These are phyloP conservation scores for Lithobates pipiens DNA, from an alignment of 2,797 vertebrate species.

Conservation along the genomic window DNA sequence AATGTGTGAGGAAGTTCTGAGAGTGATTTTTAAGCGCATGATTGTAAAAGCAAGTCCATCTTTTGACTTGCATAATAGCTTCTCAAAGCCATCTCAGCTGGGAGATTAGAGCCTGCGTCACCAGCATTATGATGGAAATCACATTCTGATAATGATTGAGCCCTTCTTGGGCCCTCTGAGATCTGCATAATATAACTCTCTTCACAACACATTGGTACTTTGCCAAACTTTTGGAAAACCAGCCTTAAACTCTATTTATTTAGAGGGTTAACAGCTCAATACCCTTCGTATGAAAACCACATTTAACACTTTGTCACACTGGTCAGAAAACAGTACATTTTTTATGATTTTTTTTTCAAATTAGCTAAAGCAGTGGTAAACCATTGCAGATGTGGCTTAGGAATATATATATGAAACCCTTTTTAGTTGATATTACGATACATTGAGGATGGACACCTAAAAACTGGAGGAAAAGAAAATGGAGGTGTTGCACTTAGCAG, in stretches of 20 bases:
- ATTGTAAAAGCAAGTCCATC: slow-evolving; percentile 62
- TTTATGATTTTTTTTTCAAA: neutral
- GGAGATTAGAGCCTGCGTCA: slow-evolving; percentile 62
- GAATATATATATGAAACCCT: no score
- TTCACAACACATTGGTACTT: slow-evolving; percentile 29
- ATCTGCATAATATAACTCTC: slow-evolving; percentile 49
- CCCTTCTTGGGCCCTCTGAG: slow-evolving; percentile 48
- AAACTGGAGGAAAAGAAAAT: no score
- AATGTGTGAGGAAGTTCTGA: slow-evolving; percentile 61
- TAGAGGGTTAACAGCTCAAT: slow-evolving; percentile 38
- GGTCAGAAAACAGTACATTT: neutral
- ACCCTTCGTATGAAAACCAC: neutral
- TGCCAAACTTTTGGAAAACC: slow-evolving; percentile 39
- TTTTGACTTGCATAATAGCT: slow-evolving; percentile 63
- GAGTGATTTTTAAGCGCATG: slow-evolving; percentile 60
- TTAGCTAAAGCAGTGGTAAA: no score
- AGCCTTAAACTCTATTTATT: neutral
- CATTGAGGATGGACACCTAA: no score
- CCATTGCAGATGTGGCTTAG: no score
- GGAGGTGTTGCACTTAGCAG: no score
- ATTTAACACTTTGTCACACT: neutral
- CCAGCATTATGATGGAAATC: slow-evolving; percentile 61
- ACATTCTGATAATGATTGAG: slow-evolving; percentile 60
- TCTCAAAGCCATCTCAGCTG: slow-evolving; percentile 57
- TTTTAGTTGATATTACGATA: no score